A percentile compares a stretch with the other conserved stretches of the same genome.
These are phyloP conservation scores for Machaerirhynchus nigripectus DNA, from an alignment of 2,113 vertebrate genomes.

Conservation along the genomic window DNA sequence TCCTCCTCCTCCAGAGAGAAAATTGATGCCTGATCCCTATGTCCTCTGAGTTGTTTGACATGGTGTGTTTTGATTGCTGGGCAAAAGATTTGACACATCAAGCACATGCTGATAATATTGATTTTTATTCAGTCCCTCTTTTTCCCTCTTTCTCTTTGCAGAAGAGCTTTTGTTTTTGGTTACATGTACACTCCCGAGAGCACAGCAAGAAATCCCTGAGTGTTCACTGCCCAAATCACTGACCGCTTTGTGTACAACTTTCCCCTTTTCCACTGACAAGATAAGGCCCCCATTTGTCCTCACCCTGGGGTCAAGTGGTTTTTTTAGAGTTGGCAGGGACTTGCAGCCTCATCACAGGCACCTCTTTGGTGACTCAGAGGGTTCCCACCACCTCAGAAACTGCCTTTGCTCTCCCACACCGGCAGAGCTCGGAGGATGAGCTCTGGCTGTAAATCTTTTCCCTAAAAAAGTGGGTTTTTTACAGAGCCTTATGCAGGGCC, in stretches of 20 bases:
- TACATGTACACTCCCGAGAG: fast-evolving
- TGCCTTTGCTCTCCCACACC: not conserved
- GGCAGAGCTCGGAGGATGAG: not conserved
- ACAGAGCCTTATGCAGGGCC: not conserved
- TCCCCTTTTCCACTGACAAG: not conserved
- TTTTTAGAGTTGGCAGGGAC: not conserved
- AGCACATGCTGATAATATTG: not conserved
- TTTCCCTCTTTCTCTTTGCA: not conserved
- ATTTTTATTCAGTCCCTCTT: not conserved
- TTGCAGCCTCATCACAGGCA: not conserved
- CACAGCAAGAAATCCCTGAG: not conserved
- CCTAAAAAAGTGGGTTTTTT: too few relatives aligned
- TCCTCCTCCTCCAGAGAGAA: not conserved
- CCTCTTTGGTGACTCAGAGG: fast-evolving
- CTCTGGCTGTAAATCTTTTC: not conserved
- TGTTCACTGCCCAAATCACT: not conserved
- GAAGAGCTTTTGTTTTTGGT: not conserved
- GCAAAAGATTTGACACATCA: not conserved
- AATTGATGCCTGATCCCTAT: not conserved
- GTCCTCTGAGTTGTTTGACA: not conserved
- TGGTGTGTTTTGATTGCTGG: not conserved
- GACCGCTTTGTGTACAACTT: not conserved
- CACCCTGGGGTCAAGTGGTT: not conserved
- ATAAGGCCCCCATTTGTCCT: not conserved
- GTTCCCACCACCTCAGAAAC: not conserved